phyloP scores from a whole-genome alignment of 2,888 invertebrate species.

The Ligdia adustata region DNA sequence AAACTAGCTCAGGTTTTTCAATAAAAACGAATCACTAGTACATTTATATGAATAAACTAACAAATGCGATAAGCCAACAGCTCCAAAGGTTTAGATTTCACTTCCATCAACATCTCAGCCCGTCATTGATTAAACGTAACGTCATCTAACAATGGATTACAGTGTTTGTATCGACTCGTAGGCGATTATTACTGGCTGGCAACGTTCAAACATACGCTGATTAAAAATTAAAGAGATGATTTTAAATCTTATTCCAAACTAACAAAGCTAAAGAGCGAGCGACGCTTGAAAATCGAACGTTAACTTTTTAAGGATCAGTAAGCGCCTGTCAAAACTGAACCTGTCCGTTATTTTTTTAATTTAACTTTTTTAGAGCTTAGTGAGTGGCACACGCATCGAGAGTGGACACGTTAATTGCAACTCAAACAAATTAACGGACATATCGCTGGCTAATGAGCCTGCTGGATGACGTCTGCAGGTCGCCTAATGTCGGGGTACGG shows the following conservation, averaged over 20 bases:
- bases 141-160: slow-evolving; percentile 50
- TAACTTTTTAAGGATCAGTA: slow-evolving; percentile 46
- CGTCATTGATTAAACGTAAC: slow-evolving; percentile 47
- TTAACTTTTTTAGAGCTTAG: slow-evolving; percentile 42
- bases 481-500: slow-evolving; percentile 24
- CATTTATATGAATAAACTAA: too few species aligned
- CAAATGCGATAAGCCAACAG: slow-evolving; percentile 8
- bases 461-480: slow-evolving; percentile 41
- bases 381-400: slow-evolving; percentile 52
- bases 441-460: slow-evolving; percentile 73
- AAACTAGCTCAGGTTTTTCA: too few species aligned
- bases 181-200: slow-evolving; percentile 47
- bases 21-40: too few species aligned
- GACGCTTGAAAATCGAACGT: slow-evolving; percentile 31
- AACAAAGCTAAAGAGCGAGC: slow-evolving; percentile 31
- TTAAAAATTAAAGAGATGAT: slow-evolving; percentile 27
- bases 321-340: slow-evolving; percentile 48
- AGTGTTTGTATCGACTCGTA: slow-evolving; percentile 49
- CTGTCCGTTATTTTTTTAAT: slow-evolving; percentile 29
- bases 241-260: slow-evolving; percentile 43
- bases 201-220: slow-evolving; percentile 39
- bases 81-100: slow-evolving; percentile 29
- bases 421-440: slow-evolving; percentile 76
- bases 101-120: slow-evolving; percentile 43
- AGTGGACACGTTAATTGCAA: slow-evolving; percentile 76